Evolutionary conservation across 1,140 invertebrate species (phyloP).

Genomic region (Penaeus japonicus): DNA sequence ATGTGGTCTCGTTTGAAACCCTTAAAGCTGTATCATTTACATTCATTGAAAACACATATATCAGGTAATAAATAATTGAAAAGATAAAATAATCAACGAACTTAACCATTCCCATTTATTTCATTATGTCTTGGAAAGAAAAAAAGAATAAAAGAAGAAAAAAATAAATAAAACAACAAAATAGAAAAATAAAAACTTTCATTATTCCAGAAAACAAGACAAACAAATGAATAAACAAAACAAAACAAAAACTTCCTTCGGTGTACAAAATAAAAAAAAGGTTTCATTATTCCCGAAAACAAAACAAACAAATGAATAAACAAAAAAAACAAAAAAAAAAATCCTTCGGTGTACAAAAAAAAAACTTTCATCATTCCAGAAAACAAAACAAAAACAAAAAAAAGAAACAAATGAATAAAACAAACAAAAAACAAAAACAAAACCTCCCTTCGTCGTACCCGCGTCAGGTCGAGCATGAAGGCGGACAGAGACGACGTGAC

Average conservation of each 20-base stretch:
- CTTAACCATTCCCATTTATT: no score
- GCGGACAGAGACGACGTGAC: slow-evolving; percentile 82
- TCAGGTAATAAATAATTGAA: background rate
- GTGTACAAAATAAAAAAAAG: slow-evolving; percentile 59
- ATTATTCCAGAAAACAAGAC: background rate
- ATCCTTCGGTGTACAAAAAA: no score
- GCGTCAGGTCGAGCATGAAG: slow-evolving; percentile 84
- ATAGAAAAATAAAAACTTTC: slow-evolving; percentile 58
- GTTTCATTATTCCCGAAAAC: background rate
- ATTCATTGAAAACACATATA: no score
- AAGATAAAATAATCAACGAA: background rate
- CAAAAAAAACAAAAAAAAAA: slow-evolving; percentile 12
- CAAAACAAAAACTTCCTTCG: background rate
- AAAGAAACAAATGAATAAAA: background rate
- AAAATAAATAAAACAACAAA: background rate
- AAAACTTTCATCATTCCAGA: no score
- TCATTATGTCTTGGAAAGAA: no score
- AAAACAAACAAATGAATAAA: no score
- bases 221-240: background rate
- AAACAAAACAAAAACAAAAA: no score
- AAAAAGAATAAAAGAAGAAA: background rate
- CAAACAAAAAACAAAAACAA: background rate
- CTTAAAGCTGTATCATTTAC: no score
- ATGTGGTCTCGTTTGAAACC: no score
- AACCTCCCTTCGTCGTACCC: slow-evolving; percentile 69